A percentile compares a stretch with the other conserved stretches of the same genome.
phyloP scores from a whole-genome alignment of 2,797 vertebrate genomes.

The Enteromius radiatus region DNA sequence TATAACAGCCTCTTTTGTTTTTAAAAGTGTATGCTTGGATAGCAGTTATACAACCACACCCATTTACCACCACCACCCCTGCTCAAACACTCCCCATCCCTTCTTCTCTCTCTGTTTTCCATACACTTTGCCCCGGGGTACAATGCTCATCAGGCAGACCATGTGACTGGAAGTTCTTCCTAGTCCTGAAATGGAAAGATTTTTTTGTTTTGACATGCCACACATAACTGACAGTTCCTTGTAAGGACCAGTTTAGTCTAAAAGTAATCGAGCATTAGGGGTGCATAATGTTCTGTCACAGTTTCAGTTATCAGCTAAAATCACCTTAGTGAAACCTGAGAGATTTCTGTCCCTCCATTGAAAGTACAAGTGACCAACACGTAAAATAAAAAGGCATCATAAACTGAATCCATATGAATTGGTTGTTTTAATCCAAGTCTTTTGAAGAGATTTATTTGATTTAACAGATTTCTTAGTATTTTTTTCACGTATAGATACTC shows the following conservation, averaged over 20 bases:
- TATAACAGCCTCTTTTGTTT: constrained; percentile 49
- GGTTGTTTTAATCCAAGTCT: not conserved
- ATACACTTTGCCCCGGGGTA: not conserved
- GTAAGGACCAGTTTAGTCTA: not conserved
- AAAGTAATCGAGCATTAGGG: not conserved
- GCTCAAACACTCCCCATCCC: constrained; percentile 9
- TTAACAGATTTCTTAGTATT: not conserved
- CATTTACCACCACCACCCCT: constrained; percentile 12
- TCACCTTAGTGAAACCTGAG: not conserved
- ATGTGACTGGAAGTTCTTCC: constrained; percentile 30
- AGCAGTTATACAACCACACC: constrained; percentile 57
- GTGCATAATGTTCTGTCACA: not conserved
- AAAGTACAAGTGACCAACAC: not conserved
- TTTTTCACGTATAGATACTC: not conserved
- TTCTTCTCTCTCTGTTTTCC: not conserved
- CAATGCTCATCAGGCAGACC: constrained; percentile 11
- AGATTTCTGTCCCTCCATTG: not conserved
- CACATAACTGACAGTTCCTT: constrained; percentile 21
- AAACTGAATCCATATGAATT: not conserved
- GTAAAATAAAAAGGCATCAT: not conserved
- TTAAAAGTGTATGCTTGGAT: constrained; percentile 51
- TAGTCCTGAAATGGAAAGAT: constrained; percentile 16
- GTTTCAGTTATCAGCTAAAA: not conserved
- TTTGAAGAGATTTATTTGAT: not conserved
- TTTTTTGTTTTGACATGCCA: constrained; percentile 28